Evolutionary conservation across 2,888 invertebrate genomes (phyloP).

Genomic region (Metallyticus violacea): DNA sequence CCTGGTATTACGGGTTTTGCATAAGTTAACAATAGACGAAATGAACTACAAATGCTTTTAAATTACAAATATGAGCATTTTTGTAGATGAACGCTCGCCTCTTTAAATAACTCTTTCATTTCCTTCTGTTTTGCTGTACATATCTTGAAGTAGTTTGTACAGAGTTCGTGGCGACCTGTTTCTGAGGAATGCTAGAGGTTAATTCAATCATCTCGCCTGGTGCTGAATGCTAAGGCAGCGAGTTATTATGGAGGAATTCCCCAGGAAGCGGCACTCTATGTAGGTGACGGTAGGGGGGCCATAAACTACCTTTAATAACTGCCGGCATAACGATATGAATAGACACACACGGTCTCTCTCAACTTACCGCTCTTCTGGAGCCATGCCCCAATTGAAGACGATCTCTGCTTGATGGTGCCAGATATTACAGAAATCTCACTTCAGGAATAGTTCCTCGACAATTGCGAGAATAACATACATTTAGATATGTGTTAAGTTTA

Average conservation of each 20-base stretch:
- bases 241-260: not conserved
- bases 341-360: not conserved
- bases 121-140: not conserved
- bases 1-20: no score
- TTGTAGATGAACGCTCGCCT: no score
- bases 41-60: no score
- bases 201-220: not conserved
- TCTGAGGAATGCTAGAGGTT: not conserved
- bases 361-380: not conserved
- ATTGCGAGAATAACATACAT: no score
- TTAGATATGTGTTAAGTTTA: no score
- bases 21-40: no score
- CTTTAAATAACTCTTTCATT: not conserved
- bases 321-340: conserved; percentile 10
- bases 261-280: not conserved
- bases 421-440: not conserved
- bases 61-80: no score
- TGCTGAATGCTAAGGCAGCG: not conserved
- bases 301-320: conserved; percentile 12
- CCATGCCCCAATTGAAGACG: no score
- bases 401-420: not conserved
- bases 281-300: not conserved
- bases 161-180: not conserved
- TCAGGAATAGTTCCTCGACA: not conserved
- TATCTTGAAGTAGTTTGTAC: not conserved